Evolutionary conservation across 2,113 vertebrate species (phyloP).

Genomic region (Cricetomys ansorgei): DNA sequence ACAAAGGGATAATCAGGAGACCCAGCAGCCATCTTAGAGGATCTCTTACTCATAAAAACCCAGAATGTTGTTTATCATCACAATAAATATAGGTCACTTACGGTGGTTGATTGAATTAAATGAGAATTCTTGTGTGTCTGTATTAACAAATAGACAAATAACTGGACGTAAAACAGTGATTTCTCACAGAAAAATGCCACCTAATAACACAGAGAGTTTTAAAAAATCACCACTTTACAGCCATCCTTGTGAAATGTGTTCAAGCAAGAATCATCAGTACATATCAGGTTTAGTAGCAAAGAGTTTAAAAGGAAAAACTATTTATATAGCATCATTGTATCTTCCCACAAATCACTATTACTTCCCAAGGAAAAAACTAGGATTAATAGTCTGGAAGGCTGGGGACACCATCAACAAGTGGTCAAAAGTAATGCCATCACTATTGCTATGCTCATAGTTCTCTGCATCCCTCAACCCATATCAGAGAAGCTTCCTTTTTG

Average conservation of each 20-base stretch:
- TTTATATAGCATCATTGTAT: background rate
- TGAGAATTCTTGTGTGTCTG: background rate
- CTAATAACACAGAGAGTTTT: background rate
- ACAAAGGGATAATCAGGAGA: background rate
- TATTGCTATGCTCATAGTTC: too few relatives aligned
- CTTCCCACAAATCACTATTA: background rate
- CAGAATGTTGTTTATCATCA: background rate
- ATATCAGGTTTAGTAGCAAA: background rate
- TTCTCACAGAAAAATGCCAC: background rate
- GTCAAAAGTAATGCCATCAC: background rate
- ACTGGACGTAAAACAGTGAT: background rate
- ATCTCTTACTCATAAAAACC: background rate
- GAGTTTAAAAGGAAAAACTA: background rate
- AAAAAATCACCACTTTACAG: background rate
- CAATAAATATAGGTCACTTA: slow-evolving; percentile 2
- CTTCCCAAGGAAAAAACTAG: background rate
- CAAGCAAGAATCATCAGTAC: background rate
- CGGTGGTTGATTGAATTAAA: background rate
- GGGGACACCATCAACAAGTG: background rate
- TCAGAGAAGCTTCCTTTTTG: background rate
- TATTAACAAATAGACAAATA: slow-evolving; percentile 5
- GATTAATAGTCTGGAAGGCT: background rate
- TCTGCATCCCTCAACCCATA: background rate
- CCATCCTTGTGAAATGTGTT: background rate
- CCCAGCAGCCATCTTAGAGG: background rate